These are phyloP conservation scores for Styela clava DNA, from an alignment of 23 tunicate genomes.

Conservation along the genomic window DNA sequence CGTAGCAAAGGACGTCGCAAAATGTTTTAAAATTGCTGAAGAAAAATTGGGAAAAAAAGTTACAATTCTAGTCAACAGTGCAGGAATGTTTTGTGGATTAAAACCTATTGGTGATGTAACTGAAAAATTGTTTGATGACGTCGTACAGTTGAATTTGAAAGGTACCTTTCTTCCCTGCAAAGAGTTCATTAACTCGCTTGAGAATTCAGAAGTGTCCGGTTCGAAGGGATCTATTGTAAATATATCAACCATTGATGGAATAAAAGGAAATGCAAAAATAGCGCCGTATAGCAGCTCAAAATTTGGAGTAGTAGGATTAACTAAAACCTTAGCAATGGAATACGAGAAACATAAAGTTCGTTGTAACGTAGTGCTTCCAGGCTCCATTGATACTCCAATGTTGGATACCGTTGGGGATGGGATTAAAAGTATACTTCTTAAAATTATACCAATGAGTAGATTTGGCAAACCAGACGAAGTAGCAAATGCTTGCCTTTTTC, in stretches of 20 bases:
- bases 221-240: neutral
- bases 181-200: slow-evolving; percentile 32
- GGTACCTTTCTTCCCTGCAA: slow-evolving; percentile 48
- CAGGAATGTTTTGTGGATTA: slow-evolving; percentile 24
- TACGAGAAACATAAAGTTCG: slow-evolving; percentile 32
- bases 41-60: slow-evolving; percentile 9
- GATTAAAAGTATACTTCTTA: no score
- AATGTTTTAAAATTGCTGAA: slow-evolving; percentile 13
- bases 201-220: neutral
- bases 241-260: neutral
- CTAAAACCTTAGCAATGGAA: neutral
- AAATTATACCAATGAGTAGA: no score
- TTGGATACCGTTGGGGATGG: no score
- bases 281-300: neutral
- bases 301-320: slow-evolving; percentile 2
- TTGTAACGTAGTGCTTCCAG: slow-evolving; percentile 62
- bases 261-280: neutral
- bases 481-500: slow-evolving; percentile 64
- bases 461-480: no score
- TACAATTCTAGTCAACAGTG: slow-evolving; percentile 35
- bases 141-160: slow-evolving; percentile 25
- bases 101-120: neutral
- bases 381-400: slow-evolving; percentile 48
- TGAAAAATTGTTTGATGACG: slow-evolving; percentile 22
- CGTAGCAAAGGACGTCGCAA: slow-evolving; percentile 12